phyloP scores from a whole-genome alignment of 1,140 invertebrate genomes.

The Scaptomyza hsui region DNA sequence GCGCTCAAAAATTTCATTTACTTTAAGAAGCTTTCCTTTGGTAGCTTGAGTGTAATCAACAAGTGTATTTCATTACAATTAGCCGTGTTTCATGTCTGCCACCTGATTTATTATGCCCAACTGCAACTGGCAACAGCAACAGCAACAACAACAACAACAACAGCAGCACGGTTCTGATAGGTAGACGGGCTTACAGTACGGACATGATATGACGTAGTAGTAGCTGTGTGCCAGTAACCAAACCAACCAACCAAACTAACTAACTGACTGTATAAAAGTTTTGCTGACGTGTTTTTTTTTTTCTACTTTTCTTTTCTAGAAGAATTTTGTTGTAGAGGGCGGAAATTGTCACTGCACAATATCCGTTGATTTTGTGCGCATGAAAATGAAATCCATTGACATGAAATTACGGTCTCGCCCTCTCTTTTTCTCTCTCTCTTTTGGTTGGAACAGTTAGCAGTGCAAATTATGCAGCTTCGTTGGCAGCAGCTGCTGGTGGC shows the following conservation, averaged over 20 bases:
- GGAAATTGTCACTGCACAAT: conserved; percentile 80
- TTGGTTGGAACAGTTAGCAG: too few relatives aligned
- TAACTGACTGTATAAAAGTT: conserved; percentile 35
- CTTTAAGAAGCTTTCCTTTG: background rate
- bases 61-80: conserved; percentile 70
- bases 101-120: conserved; percentile 6
- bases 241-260: background rate
- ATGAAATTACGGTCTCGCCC: conserved; percentile 45
- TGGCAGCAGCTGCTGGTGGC: background rate
- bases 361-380: conserved; percentile 79
- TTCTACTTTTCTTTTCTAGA: conserved; percentile 26
- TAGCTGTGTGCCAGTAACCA: background rate
- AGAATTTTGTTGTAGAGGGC: conserved; percentile 35
- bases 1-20: background rate
- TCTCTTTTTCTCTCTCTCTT: too few relatives aligned
- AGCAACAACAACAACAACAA: too few relatives aligned
- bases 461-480: conserved; percentile 31
- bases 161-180: too few relatives aligned
- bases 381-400: conserved; percentile 76
- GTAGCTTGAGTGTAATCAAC: conserved; percentile 39
- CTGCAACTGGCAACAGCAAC: background rate
- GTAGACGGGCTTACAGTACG: background rate
- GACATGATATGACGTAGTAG: background rate
- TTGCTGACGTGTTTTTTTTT: conserved; percentile 45
- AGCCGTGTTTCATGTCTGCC: conserved; percentile 52